Evolutionary conservation across 1,140 invertebrate species (phyloP).

Genomic region (Anoplophora glabripennis): DNA sequence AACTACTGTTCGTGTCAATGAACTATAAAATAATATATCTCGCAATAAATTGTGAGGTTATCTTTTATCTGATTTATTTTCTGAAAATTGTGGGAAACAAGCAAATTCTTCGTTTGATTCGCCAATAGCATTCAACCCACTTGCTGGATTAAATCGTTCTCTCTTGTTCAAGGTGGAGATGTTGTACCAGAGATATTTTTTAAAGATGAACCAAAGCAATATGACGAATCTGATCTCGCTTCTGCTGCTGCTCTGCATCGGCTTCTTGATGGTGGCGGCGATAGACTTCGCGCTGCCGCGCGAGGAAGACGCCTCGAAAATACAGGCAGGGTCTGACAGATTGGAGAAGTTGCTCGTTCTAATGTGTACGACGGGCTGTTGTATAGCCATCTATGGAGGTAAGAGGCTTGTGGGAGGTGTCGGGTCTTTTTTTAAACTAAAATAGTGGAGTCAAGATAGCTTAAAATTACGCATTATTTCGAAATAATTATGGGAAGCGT

Average conservation of each 20-base stretch:
- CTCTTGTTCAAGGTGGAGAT: constrained; percentile 70
- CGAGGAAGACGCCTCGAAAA: constrained; percentile 12
- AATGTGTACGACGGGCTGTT: constrained; percentile 43
- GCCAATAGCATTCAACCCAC: no score
- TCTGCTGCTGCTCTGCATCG: constrained; percentile 65
- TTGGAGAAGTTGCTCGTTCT: constrained; percentile 41
- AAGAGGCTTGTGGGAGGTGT: constrained; percentile 13
- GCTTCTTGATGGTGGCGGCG: constrained; percentile 56
- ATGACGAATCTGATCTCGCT: constrained; percentile 79
- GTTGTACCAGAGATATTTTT: constrained; percentile 88
- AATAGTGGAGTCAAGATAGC: no score
- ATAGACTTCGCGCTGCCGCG: constrained; percentile 37
- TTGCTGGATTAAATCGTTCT: constrained; percentile 1
- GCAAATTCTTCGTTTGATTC: no score
- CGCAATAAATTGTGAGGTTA: no score
- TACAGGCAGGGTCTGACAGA: constrained; percentile 24
- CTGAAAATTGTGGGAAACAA: no score
- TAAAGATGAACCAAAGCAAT: constrained; percentile 89
- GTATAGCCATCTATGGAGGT: constrained; percentile 47
- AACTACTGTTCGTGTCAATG: no score
- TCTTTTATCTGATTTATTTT: no score
- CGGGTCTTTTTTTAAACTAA: background rate
- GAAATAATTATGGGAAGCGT: no score
- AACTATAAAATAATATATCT: no score
- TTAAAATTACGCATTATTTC: no score